phyloP scores from a whole-genome alignment of 1,140 invertebrate species.

The Ptiloglossa arizonensis region DNA sequence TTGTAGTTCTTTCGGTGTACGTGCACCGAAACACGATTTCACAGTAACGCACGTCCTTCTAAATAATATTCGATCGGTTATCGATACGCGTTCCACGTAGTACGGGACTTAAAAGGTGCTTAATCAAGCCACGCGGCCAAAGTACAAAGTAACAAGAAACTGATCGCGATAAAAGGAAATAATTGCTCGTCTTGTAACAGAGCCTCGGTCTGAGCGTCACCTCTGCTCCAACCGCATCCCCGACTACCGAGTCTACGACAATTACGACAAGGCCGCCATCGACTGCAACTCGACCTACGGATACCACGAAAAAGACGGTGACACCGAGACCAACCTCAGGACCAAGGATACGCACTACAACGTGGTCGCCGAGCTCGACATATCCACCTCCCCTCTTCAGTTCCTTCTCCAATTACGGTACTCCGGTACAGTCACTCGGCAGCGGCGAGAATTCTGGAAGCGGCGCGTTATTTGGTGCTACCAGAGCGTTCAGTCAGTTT shows the following conservation, averaged over 20 bases:
- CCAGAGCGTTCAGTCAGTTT: constrained; percentile 88
- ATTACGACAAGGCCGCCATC: constrained; percentile 25
- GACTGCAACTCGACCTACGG: constrained; percentile 2
- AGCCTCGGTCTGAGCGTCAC: constrained; percentile 36
- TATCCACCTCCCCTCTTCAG: constrained; percentile 79
- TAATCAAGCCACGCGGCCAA: constrained; percentile 22
- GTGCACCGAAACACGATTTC: too few relatives aligned
- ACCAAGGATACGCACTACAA: constrained; percentile 49
- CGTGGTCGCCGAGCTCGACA: constrained; percentile 73
- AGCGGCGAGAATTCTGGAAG: constrained; percentile 43
- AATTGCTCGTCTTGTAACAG: constrained; percentile 46
- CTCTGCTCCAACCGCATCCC: constrained; percentile 19
- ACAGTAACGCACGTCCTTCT: too few relatives aligned
- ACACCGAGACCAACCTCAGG: constrained; percentile 55
- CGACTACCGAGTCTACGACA: constrained; percentile 53
- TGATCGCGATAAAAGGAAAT: constrained; percentile 26
- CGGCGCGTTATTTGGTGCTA: constrained; percentile 85
- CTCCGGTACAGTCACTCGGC: constrained; percentile 18
- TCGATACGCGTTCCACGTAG: not conserved
- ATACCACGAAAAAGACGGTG: constrained; percentile 60
- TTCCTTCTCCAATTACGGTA: constrained; percentile 66
- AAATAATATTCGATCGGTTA: not conserved
- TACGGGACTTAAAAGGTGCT: constrained; percentile 40
- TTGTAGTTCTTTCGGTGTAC: not conserved
- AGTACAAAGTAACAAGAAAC: constrained; percentile 20